These are phyloP conservation scores for Drosophila antonietae DNA, from an alignment of 2,888 invertebrate genomes.

Conservation along the genomic window DNA sequence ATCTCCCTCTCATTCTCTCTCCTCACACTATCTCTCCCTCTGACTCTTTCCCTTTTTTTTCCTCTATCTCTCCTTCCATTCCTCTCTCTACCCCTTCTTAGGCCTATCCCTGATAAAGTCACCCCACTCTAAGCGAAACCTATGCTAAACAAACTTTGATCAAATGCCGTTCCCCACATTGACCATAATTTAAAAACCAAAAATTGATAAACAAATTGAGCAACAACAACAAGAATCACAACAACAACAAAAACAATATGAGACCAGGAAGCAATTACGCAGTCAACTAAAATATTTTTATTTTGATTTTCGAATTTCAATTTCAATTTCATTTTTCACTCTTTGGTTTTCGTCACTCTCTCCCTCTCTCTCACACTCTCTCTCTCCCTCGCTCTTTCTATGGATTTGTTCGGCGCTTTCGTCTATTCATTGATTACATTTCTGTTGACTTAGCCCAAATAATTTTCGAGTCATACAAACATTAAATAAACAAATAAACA, in stretches of 20 bases:
- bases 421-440: constrained; percentile 70
- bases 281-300: constrained; percentile 42
- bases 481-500: constrained; percentile 75
- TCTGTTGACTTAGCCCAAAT: constrained; percentile 78
- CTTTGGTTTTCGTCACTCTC: constrained; percentile 30
- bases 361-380: not conserved
- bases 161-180: constrained; percentile 23
- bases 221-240: constrained; percentile 3
- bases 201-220: constrained; percentile 36
- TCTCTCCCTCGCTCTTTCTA: not conserved
- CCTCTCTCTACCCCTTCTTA: not conserved
- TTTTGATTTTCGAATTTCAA: constrained; percentile 22
- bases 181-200: constrained; percentile 19
- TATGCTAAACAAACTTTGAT: constrained; percentile 31
- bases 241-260: constrained; percentile 8
- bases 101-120: not conserved
- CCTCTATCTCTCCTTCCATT: not conserved
- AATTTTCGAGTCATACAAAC: constrained; percentile 75
- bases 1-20: too few relatives aligned
- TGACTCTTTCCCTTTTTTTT: too few relatives aligned
- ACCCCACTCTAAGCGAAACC: constrained; percentile 4
- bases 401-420: constrained; percentile 29
- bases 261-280: constrained; percentile 52
- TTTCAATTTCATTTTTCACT: constrained; percentile 31
- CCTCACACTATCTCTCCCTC: too few relatives aligned